These are phyloP conservation scores for Pasiphila rectangulata DNA, from an alignment of 2,888 invertebrate genomes.

Conservation along the genomic window DNA sequence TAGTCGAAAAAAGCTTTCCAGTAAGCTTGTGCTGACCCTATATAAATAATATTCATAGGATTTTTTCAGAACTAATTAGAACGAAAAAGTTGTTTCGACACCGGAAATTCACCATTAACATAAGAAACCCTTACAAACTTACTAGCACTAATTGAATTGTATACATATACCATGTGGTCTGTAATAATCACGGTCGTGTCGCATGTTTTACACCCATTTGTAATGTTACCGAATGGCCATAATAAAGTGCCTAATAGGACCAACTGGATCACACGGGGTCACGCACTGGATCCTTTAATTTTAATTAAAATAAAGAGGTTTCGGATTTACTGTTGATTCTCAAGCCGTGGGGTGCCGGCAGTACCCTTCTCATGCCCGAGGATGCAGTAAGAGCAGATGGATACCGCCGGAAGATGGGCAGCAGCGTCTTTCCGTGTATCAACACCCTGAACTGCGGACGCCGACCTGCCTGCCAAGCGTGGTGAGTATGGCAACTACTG, in stretches of 20 bases:
- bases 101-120: neutral
- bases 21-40: too few species aligned
- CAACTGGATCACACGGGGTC: slow-evolving; percentile 47
- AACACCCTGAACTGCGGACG: too few species aligned
- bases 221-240: slow-evolving; percentile 48
- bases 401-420: too few species aligned
- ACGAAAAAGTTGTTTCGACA: slow-evolving; percentile 1
- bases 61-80: neutral
- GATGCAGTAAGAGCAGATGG: too few species aligned
- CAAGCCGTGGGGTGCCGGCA: too few species aligned
- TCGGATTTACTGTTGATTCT: too few species aligned
- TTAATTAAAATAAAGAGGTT: slow-evolving; percentile 20
- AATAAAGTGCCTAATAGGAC: slow-evolving; percentile 44
- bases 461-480: too few species aligned
- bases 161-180: slow-evolving; percentile 22
- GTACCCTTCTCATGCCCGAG: too few species aligned
- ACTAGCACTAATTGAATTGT: slow-evolving; percentile 38
- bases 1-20: too few species aligned
- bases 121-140: slow-evolving; percentile 14
- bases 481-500: too few species aligned
- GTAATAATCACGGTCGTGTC: slow-evolving; percentile 26
- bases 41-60: too few species aligned
- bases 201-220: slow-evolving; percentile 50
- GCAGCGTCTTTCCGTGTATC: too few species aligned
- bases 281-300: slow-evolving; percentile 39